Base-by-base conservation (phyloP, 2,888 invertebrate genomes). In the Agriopis leucophaearia region DNA sequence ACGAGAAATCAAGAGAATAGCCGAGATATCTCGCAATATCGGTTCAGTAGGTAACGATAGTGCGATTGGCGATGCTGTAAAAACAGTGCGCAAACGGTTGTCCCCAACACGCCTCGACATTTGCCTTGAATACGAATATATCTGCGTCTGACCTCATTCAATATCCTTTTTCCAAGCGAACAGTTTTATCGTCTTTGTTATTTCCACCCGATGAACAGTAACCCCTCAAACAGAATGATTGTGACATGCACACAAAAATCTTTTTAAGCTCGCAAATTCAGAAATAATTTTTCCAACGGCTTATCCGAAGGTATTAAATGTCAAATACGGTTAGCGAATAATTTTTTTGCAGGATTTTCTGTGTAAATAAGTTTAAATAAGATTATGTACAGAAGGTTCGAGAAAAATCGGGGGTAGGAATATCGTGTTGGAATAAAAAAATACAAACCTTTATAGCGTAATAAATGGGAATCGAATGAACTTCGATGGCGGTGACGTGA, bases 151-250 rank as follows among this genome's bases (percentile, higher is more conserved):
- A 91, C 91, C 92, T 90, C 88, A 89, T 92, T 91, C 91, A 91
- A 92, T 91, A 91, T 90, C 91, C 91, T 89, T 92, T 92, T 92
- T 92, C 91, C 92, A 81, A 91, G 84, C 86, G 91, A 92, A 90
- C 88, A 90, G 85, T 92, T 92, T 92, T 92, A 92, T 92, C 90
- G 90, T 88, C 89, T 92, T 89, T 90, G 91, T 91, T 91, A 92
- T 90, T 92, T 92, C 91, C 91, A 91, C 89, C 87, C 90, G 86
- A 89, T 92, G 91, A 91, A 88, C 90, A 86, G 87, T 88, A 88
- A 90, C 90, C 90, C 90, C 88, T 89, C 84, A 84, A 88, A 85
- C 79, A 80, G 82, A 90, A 89, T 89, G 84, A 88, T 90, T 90
- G 85, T 89, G 90, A 89, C 88, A 85, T 87, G 87, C 85, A 86